Conservation (phyloP, 2,113 vertebrate genomes). For the Albula glossodonta region DNA sequence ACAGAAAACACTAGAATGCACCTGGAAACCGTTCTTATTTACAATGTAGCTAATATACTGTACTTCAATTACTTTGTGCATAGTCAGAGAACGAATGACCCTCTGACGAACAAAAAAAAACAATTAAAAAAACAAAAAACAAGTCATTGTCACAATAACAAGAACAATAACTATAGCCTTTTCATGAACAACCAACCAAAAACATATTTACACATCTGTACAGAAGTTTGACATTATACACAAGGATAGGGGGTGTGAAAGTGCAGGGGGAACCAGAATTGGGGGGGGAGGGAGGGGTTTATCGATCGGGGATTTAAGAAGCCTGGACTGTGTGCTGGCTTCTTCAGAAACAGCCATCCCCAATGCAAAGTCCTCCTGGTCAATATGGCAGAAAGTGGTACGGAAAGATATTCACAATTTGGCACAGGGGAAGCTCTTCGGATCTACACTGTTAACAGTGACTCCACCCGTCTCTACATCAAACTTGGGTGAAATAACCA, state of each 20-base stretch:
- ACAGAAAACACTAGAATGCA: neutral
- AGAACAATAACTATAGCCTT: constrained; percentile 46
- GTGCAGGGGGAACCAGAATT: neutral
- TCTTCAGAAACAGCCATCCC: neutral
- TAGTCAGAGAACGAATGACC: constrained; percentile 15
- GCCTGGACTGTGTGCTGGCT: neutral
- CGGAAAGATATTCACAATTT: neutral
- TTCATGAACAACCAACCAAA: constrained; percentile 35
- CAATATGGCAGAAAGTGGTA: neutral
- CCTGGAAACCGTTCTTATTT: constrained; percentile 18
- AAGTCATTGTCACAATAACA: constrained; percentile 30
- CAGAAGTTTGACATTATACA: constrained; percentile 53
- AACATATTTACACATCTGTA: constrained; percentile 47
- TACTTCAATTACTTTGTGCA: constrained; percentile 27
- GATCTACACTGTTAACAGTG: neutral
- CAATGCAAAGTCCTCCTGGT: neutral
- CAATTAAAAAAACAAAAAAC: constrained; percentile 15
- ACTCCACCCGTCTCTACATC: neutral
- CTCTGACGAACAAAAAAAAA: constrained; percentile 24
- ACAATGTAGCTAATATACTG: constrained; percentile 24
- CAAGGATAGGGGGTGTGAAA: constrained; percentile 1
- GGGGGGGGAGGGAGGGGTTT: neutral
- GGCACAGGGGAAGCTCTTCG: neutral
- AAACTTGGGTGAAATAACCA: too few relatives aligned
- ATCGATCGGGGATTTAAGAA: neutral